These are phyloP conservation scores for Cerastis rubricosa DNA, from an alignment of 2,888 invertebrate species.

Conservation along the genomic window DNA sequence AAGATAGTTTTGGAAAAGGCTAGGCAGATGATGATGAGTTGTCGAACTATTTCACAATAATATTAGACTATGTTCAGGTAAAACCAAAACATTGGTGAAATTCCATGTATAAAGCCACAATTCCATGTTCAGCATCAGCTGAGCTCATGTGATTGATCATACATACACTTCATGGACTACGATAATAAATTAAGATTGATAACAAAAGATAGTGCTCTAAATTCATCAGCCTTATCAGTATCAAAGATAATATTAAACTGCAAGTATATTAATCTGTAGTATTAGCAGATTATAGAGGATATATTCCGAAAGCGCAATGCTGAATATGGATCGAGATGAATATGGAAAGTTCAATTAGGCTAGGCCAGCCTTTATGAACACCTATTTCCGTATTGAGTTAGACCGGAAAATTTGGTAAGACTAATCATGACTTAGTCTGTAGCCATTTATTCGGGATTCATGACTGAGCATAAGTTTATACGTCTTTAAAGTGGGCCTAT, in stretches of 20 bases:
- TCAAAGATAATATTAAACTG: background rate
- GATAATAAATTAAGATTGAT: constrained; percentile 54
- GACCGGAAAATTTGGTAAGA: background rate
- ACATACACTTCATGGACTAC: background rate
- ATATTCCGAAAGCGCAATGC: background rate
- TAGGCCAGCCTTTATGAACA: background rate
- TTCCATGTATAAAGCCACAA: background rate
- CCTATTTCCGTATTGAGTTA: background rate
- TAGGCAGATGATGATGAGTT: too few species aligned
- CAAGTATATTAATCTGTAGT: background rate
- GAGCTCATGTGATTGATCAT: constrained; percentile 2
- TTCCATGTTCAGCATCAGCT: background rate
- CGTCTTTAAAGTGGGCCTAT: too few species aligned
- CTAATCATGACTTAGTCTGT: too few species aligned
- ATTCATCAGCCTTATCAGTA: constrained; percentile 38
- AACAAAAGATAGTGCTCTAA: constrained; percentile 25
- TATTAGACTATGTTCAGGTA: background rate
- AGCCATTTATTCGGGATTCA: background rate
- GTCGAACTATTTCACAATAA: background rate
- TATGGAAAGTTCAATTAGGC: background rate
- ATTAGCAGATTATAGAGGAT: background rate
- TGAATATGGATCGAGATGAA: background rate
- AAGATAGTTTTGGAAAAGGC: too few species aligned
- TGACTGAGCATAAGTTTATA: background rate
- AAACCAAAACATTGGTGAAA: background rate